Percentiles rank a stretch among this genome's conserved stretches.
These are phyloP conservation scores for Mugil cephalus DNA, from an alignment of 2,113 vertebrate genomes.

Conservation along the genomic window DNA sequence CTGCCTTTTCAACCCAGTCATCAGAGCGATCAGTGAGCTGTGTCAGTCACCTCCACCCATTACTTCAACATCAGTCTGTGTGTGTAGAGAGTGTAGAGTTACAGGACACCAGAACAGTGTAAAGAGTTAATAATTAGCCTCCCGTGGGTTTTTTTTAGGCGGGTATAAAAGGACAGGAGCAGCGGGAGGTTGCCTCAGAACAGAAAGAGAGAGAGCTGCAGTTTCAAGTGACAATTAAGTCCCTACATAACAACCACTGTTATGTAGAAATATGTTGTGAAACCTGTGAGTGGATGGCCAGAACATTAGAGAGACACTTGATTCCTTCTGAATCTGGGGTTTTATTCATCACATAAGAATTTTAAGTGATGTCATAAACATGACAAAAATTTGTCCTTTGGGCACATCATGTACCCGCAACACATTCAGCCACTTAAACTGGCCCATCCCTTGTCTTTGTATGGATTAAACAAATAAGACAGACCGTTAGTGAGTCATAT, in stretches of 20 bases:
- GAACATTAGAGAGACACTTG: neutral
- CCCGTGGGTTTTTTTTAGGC: constrained; percentile 61
- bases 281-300: too few species aligned
- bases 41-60: constrained; percentile 53
- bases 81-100: constrained; percentile 55
- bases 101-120: constrained; percentile 24
- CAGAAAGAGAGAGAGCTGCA: neutral
- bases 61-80: constrained; percentile 56
- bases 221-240: constrained; percentile 15
- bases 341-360: neutral
- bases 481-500: neutral
- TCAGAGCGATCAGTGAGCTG: constrained; percentile 25
- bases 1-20: neutral
- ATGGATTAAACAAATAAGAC: neutral
- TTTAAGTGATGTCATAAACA: neutral
- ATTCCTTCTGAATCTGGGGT: neutral
- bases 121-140: constrained; percentile 60
- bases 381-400: neutral
- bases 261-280: neutral
- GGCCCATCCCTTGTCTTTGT: neutral
- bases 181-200: constrained; percentile 34
- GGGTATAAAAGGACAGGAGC: constrained; percentile 63
- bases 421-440: too few species aligned
- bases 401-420: neutral
- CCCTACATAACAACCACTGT: neutral